Percentiles rank a stretch among this genome's conserved stretches.
These are phyloP conservation scores for Gnathochromis pfefferi DNA, from an alignment of 2,113 vertebrate species.

Conservation along the genomic window DNA sequence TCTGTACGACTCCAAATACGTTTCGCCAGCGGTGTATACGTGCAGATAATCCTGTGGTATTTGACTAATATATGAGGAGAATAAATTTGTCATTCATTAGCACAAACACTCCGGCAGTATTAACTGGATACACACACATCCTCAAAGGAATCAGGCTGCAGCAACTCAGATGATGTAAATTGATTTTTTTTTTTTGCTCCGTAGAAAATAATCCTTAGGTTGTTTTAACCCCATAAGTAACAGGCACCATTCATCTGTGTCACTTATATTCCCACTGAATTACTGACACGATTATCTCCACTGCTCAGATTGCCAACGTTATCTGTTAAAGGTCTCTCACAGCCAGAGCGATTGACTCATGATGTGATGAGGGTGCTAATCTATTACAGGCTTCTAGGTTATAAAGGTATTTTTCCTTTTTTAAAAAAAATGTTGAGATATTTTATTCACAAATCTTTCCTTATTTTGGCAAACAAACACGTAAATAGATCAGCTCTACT, in stretches of 20 bases:
- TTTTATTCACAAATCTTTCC: neutral
- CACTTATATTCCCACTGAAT: neutral
- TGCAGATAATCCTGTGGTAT: neutral
- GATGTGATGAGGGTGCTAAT: neutral
- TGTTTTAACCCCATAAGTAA: neutral
- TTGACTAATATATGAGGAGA: constrained; percentile 7
- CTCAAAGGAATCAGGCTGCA: neutral
- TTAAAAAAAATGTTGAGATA: accelerated
- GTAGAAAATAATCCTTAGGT: neutral
- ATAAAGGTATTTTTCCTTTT: neutral
- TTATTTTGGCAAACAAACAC: neutral
- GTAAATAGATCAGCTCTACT: neutral
- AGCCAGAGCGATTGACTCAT: neutral
- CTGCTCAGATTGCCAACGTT: neutral
- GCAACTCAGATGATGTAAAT: neutral
- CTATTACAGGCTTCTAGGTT: neutral
- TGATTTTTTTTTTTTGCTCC: neutral
- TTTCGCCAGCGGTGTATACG: neutral
- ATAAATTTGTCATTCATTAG: constrained; percentile 33
- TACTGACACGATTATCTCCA: neutral
- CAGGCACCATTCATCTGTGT: neutral
- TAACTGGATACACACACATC: neutral
- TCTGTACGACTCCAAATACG: neutral
- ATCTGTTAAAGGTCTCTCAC: neutral
- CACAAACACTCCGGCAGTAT: neutral